phyloP scores from a whole-genome alignment of 2,888 invertebrate genomes.

The Sphaeridia pumilis region DNA sequence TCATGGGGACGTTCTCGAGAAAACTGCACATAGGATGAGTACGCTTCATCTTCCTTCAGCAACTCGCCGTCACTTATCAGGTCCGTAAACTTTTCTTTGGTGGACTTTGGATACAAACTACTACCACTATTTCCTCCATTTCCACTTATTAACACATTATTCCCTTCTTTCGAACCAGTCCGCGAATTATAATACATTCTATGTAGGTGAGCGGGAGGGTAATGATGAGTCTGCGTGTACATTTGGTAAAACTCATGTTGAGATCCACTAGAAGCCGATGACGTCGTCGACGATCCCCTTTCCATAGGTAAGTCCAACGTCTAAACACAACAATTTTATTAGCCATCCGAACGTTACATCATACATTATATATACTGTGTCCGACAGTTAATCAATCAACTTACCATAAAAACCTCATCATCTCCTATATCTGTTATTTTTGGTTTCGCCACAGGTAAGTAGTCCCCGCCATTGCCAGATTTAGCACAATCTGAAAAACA shows the following conservation, averaged over 20 bases:
- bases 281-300: constrained; percentile 58
- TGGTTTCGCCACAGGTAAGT: constrained; percentile 53
- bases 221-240: constrained; percentile 27
- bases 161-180: constrained; percentile 17
- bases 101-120: constrained; percentile 30
- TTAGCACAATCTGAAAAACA: not conserved
- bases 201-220: constrained; percentile 41
- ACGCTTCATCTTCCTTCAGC: constrained; percentile 34
- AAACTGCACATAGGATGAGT: constrained; percentile 64
- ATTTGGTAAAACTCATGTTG: constrained; percentile 26
- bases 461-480: constrained; percentile 46
- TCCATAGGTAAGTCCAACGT: constrained; percentile 74
- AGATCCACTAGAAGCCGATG: constrained; percentile 52
- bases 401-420: constrained; percentile 90
- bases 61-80: constrained; percentile 34
- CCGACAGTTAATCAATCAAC: constrained; percentile 32
- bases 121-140: constrained; percentile 19
- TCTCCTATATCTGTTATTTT: constrained; percentile 64
- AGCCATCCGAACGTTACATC: too few species aligned
- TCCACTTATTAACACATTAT: constrained; percentile 23
- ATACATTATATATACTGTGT: not conserved
- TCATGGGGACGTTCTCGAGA: constrained; percentile 53
- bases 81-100: constrained; percentile 34
- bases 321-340: constrained; percentile 44
- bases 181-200: constrained; percentile 51